A percentile compares a stretch with the other conserved stretches of the same genome.
Evolutionary conservation across 2,797 vertebrate genomes (phyloP).

Genomic region (Melopsittacus undulatus): DNA sequence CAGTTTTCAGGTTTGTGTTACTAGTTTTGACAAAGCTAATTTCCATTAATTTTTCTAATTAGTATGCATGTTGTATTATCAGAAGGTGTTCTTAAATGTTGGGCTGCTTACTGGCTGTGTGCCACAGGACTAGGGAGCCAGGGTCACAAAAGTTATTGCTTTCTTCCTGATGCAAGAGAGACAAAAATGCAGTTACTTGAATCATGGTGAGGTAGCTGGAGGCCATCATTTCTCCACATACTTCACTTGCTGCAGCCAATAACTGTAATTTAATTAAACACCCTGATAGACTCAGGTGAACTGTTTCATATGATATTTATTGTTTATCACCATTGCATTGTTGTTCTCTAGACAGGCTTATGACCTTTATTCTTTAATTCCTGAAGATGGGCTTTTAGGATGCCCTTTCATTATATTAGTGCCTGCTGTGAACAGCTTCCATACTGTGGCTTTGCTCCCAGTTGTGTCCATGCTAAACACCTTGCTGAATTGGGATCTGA

Average conservation of each 20-base stretch:
- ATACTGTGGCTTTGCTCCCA: background rate
- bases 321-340: rapidly evolving
- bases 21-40: background rate
- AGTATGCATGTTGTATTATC: background rate
- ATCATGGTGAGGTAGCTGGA: background rate
- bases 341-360: background rate
- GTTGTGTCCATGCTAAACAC: background rate
- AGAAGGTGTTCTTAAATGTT: background rate
- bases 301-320: background rate
- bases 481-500: background rate
- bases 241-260: rapidly evolving
- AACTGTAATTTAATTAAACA: background rate
- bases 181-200: background rate
- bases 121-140: background rate
- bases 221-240: background rate
- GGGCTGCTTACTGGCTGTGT: background rate
- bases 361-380: background rate
- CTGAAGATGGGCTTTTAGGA: background rate
- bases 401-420: background rate
- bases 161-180: background rate
- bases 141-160: background rate
- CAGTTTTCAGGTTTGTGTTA: background rate
- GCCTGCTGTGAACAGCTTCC: background rate
- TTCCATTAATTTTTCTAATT: constrained; percentile 14
- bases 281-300: background rate